A percentile compares a stretch with the other conserved stretches of the same genome.
These are phyloP conservation scores for Mythimna pallens DNA, from an alignment of 2,888 invertebrate species.

Conservation along the genomic window DNA sequence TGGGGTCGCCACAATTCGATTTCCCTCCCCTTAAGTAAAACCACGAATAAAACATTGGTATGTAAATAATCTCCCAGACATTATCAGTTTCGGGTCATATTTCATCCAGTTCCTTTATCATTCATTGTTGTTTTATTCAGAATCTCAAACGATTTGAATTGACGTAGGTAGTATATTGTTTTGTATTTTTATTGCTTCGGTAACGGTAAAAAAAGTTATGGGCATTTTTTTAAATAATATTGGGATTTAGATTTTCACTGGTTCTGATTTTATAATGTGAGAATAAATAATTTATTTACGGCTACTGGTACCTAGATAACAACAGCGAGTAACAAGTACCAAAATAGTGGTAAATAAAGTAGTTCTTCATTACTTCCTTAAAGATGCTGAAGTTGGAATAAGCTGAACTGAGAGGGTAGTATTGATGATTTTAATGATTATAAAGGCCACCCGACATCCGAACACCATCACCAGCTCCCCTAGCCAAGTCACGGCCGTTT, in stretches of 20 bases:
- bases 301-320: no score
- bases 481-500: no score
- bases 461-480: no score
- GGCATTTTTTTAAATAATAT: not conserved
- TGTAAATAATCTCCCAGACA: not conserved
- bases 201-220: conserved; percentile 22
- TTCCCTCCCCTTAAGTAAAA: not conserved
- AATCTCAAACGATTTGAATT: conserved; percentile 24
- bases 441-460: no score
- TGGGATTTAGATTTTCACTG: conserved; percentile 1
- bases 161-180: conserved; percentile 19
- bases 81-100: not conserved
- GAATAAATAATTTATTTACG: no score
- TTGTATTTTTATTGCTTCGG: conserved; percentile 15
- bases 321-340: no score
- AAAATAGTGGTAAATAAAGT: not conserved
- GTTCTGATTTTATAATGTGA: not conserved
- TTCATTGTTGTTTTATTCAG: conserved; percentile 29
- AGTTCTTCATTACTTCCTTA: no score
- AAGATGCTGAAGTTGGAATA: no score
- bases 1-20: not conserved
- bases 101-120: not conserved
- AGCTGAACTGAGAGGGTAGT: no score
- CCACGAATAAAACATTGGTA: no score
- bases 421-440: no score